Conservation (phyloP, 2,888 invertebrate genomes). For the Anticlea derivata region DNA sequence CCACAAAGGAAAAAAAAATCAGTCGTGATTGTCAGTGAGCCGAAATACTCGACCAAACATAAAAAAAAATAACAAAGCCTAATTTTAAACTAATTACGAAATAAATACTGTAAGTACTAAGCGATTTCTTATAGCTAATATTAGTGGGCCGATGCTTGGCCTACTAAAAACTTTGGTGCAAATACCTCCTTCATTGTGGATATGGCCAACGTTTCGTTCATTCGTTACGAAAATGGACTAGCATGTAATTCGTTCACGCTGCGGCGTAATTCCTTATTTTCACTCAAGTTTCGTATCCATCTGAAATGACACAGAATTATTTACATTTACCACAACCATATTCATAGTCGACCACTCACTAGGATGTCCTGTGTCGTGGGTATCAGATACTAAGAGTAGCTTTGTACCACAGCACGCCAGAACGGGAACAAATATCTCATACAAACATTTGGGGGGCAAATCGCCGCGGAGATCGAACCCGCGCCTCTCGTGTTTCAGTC, state of each 20-base stretch:
- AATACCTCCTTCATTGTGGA: constrained; percentile 56
- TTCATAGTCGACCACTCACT: no score
- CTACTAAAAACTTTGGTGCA: constrained; percentile 75
- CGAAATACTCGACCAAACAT: constrained; percentile 47
- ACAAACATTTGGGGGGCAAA: no score
- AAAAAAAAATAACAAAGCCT: constrained; percentile 55
- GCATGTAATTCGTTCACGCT: constrained; percentile 77
- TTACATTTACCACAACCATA: no score
- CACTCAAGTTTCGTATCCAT: constrained; percentile 34
- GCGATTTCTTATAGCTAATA: constrained; percentile 47
- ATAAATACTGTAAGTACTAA: constrained; percentile 84
- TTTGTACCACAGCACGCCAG: no score
- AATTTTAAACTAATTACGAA: constrained; percentile 66
- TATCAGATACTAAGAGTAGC: no score
- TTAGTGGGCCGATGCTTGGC: constrained; percentile 48
- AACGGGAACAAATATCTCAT: no score
- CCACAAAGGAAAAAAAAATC: constrained; percentile 49
- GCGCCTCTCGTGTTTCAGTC: no score
- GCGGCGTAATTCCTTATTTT: constrained; percentile 45
- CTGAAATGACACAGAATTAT: constrained; percentile 42
- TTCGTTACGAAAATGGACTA: constrained; percentile 78
- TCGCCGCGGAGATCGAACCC: no score
- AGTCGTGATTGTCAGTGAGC: constrained; percentile 58
- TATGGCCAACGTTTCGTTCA: constrained; percentile 79
- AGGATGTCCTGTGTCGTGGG: no score